Evolutionary conservation across 1,140 invertebrate genomes (phyloP).

Genomic region (Lasaia peninsularis): DNA sequence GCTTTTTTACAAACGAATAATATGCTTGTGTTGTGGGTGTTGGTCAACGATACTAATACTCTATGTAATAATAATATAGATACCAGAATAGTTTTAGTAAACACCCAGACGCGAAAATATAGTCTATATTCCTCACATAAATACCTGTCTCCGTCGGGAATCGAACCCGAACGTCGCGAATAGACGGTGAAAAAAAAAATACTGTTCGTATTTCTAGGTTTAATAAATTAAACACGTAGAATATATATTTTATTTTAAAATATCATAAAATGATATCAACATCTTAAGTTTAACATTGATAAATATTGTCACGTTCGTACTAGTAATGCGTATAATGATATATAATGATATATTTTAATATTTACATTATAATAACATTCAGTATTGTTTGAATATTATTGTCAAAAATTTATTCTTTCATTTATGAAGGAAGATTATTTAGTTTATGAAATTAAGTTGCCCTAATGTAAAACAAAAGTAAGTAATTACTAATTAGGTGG

Average conservation of each 20-base stretch:
- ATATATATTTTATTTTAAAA: conserved; percentile 73
- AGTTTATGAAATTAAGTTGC: not conserved
- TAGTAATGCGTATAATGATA: conserved; percentile 47
- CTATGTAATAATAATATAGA: too few species aligned
- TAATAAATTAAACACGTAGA: conserved; percentile 24
- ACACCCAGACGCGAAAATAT: too few species aligned
- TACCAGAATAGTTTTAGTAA: too few species aligned
- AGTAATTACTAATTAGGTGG: too few species aligned
- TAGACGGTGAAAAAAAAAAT: too few species aligned
- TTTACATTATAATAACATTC: conserved; percentile 43
- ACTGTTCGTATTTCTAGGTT: not conserved
- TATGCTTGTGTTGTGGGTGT: too few species aligned
- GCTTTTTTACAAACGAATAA: too few species aligned
- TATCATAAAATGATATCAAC: conserved; percentile 76
- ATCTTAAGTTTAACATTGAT: conserved; percentile 74
- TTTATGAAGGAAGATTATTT: not conserved
- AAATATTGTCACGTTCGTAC: conserved; percentile 56
- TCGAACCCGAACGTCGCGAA: too few species aligned
- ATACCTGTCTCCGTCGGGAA: too few species aligned
- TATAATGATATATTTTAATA: conserved; percentile 45
- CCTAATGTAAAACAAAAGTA: not conserved
- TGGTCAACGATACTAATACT: too few species aligned
- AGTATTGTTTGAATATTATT: conserved; percentile 58
- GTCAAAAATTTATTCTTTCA: conserved; percentile 26
- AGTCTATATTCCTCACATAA: too few species aligned